Evolutionary conservation across 2,113 vertebrate species (phyloP).

Genomic region (Salvelinus sp.): DNA sequence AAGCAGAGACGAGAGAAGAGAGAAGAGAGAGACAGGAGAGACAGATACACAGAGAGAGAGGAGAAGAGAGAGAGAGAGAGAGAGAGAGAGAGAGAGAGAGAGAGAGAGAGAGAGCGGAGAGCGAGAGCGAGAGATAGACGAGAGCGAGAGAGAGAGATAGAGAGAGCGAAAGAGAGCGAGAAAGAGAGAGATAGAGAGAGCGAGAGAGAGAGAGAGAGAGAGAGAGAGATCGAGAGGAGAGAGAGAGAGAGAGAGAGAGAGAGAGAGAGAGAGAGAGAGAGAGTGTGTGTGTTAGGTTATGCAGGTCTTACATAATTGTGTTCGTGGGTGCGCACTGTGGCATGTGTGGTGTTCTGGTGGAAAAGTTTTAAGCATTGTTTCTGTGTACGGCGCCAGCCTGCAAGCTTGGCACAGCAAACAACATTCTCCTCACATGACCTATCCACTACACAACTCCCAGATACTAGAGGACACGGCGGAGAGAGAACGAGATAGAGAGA

Average conservation of each 20-base stretch:
- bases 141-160: too few relatives aligned
- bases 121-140: too few relatives aligned
- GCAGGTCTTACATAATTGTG: not conserved
- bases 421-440: constrained; percentile 54
- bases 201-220: too few relatives aligned
- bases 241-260: too few relatives aligned
- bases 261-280: not conserved
- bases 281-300: not conserved
- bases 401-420: constrained; percentile 39
- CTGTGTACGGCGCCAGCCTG: constrained; percentile 35
- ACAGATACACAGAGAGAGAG: too few relatives aligned
- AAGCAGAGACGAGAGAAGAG: too few relatives aligned
- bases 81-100: too few relatives aligned
- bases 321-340: constrained; percentile 19
- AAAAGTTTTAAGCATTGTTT: constrained; percentile 32
- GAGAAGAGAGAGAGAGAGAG: too few relatives aligned
- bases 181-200: not conserved
- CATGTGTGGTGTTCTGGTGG: constrained; percentile 10
- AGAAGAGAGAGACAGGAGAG: too few relatives aligned
- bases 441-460: constrained; percentile 30
- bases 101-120: not conserved
- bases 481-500: constrained; percentile 4
- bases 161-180: too few relatives aligned
- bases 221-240: too few relatives aligned
- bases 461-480: constrained; percentile 34